phyloP scores from a whole-genome alignment of 2,797 vertebrate genomes.

The Meda fulgida region DNA sequence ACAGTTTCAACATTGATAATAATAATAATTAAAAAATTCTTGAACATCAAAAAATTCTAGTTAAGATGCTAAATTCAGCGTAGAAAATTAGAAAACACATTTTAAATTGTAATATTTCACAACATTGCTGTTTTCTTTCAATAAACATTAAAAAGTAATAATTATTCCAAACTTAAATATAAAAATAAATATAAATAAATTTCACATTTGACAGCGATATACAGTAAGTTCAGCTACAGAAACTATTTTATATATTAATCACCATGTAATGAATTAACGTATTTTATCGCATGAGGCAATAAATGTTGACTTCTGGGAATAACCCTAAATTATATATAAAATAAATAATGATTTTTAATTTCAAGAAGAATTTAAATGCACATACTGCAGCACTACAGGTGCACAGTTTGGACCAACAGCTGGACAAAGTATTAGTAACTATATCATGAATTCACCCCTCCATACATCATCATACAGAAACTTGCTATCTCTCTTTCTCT shows the following conservation, averaged over 20 bases:
- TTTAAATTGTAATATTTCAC: background rate
- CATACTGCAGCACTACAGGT: background rate
- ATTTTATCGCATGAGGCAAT: background rate
- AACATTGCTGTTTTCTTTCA: background rate
- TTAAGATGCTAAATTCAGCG: background rate
- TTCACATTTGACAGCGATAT: background rate
- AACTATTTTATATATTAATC: background rate
- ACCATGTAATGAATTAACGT: background rate
- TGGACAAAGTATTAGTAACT: background rate
- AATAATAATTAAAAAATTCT: background rate
- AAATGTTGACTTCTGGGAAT: background rate
- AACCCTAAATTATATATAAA: background rate
- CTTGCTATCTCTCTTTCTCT: constrained; percentile 31
- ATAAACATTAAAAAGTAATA: background rate
- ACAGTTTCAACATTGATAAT: background rate
- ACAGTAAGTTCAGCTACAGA: background rate
- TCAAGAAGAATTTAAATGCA: background rate
- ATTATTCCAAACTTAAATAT: background rate
- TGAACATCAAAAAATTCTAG: background rate
- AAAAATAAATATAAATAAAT: background rate
- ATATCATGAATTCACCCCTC: background rate
- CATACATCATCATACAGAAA: constrained; percentile 19
- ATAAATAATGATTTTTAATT: background rate
- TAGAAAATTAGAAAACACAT: background rate
- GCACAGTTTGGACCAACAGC: background rate